Evolutionary conservation across 2,888 invertebrate species (phyloP), one percentile per base, ranked within the genome.

Genomic region (Neelides folsomi): DNA sequence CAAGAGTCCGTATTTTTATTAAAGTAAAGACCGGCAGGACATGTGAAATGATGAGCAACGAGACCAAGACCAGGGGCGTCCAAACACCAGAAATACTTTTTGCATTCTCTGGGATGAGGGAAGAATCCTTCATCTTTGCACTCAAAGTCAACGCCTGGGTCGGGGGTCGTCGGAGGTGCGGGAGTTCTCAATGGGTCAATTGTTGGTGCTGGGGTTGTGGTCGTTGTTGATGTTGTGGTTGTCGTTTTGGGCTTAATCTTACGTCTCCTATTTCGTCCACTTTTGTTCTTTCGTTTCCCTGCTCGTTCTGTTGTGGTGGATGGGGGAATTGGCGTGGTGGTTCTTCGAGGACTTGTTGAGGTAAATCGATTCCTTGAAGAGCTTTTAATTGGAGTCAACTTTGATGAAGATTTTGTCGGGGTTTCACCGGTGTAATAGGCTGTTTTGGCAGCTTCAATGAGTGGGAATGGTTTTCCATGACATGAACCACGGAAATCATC

Each of bases 71-170:
- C 85, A 0, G 89, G 86, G 1, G 89, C 86, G 68, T 88, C 88
- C 59, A 92, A 73, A 68, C 92, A 92, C 90, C 92, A 92, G 73
- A 86, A 92, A 68, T 92, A 92, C 69, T 90, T 90, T 70, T 89
- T 88, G 71, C 92, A 92, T 70, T 92, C 90, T 39, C 86, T 78
- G 0, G 90, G 90, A 72, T 92, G 89, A 13, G 82, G 81, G 73
- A 81, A 92, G 75, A 92, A 92, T 2, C 92, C 92, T 74, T 92
- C 92, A 59, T 92, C 90, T 65, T 81, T 83, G 69, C 92, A 92
- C 68, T 86, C 86, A 71, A 92, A 92, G 68, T 86, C 88, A 2
- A 62, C 61, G 15, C 58, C 60, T 13, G 63, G 60, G 70, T 89
- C 88, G 0, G 90, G 90, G 7, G 92, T 92, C 1, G 89, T 84